Evolutionary conservation across 2,797 vertebrate genomes (phyloP).

Genomic region (Capromys pilorides): DNA sequence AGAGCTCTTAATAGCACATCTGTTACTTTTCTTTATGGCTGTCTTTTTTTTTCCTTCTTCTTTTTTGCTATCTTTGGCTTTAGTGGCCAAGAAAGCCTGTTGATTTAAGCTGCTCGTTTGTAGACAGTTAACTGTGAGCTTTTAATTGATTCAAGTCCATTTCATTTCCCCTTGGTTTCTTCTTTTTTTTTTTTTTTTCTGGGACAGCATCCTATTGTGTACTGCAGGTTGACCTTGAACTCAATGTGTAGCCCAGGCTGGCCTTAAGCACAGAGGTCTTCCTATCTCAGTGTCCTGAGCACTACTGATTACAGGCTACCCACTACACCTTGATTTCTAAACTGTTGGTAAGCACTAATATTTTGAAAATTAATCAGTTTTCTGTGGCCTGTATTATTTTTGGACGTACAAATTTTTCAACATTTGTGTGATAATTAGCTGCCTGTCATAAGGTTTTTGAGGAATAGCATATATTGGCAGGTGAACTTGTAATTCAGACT

Average conservation of each 20-base stretch:
- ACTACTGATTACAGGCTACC: background rate
- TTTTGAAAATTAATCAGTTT: conserved; percentile 21
- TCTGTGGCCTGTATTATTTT: conserved; percentile 47
- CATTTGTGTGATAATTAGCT: background rate
- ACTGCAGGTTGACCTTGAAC: background rate
- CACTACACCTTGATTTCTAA: conserved; percentile 29
- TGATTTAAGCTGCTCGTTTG: conserved; percentile 39
- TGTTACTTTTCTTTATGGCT: background rate
- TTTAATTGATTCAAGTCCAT: conserved; percentile 50
- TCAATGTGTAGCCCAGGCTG: background rate
- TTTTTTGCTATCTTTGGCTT: conserved; percentile 20
- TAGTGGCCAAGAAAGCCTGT: background rate
- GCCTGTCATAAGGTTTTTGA: conserved; percentile 53
- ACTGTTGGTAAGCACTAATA: background rate
- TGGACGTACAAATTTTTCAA: conserved; percentile 30
- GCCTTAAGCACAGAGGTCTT: background rate
- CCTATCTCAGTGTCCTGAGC: background rate
- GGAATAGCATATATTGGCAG: background rate
- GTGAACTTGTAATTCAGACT: conserved; percentile 35
- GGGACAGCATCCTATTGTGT: background rate
- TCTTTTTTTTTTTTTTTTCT: background rate
- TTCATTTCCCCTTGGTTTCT: conserved; percentile 37
- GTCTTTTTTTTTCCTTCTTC: background rate
- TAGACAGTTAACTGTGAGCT: conserved; percentile 36
- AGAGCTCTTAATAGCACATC: background rate